Percentiles rank a stretch among this genome's conserved stretches.
These are phyloP conservation scores for Blomia tropicalis DNA, from an alignment of 2,888 invertebrate species.

Conservation along the genomic window DNA sequence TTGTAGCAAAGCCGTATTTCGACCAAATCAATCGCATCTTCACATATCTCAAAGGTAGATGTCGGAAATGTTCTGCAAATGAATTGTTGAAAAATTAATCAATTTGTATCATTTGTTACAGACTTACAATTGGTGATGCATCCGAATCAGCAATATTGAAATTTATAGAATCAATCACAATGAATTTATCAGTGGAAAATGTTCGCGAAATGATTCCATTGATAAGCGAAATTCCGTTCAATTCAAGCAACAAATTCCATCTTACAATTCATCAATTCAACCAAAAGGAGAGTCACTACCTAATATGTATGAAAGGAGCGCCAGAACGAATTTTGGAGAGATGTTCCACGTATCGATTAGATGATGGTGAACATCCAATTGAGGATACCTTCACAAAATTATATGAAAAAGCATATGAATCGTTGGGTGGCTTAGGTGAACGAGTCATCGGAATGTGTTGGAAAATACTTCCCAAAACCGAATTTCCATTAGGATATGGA, in stretches of 20 bases:
- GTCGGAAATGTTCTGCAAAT: no score
- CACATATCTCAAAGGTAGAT: constrained; percentile 42
- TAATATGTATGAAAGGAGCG: constrained; percentile 41
- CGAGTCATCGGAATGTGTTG: constrained; percentile 45
- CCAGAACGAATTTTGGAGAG: constrained; percentile 39
- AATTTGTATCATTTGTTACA: no score
- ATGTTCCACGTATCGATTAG: constrained; percentile 42
- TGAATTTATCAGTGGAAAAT: constrained; percentile 45
- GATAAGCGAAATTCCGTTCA: constrained; percentile 37
- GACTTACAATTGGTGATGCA: constrained; percentile 33
- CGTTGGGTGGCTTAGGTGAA: constrained; percentile 67
- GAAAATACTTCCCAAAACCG: not conserved
- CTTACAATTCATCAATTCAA: constrained; percentile 20
- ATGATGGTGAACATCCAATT: constrained; percentile 40
- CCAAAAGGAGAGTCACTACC: constrained; percentile 33
- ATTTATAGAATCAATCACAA: constrained; percentile 46
- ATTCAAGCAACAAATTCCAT: constrained; percentile 38
- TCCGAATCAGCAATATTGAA: constrained; percentile 36
- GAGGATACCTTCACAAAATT: constrained; percentile 45
- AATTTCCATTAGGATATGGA: constrained; percentile 7
- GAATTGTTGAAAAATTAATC: no score
- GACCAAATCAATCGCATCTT: constrained; percentile 75
- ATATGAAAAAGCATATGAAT: constrained; percentile 50
- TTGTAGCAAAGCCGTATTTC: constrained; percentile 97
- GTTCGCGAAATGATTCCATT: constrained; percentile 41